Base-by-base conservation (phyloP, 2,888 invertebrate genomes). In the Osedax frankpressi region DNA sequence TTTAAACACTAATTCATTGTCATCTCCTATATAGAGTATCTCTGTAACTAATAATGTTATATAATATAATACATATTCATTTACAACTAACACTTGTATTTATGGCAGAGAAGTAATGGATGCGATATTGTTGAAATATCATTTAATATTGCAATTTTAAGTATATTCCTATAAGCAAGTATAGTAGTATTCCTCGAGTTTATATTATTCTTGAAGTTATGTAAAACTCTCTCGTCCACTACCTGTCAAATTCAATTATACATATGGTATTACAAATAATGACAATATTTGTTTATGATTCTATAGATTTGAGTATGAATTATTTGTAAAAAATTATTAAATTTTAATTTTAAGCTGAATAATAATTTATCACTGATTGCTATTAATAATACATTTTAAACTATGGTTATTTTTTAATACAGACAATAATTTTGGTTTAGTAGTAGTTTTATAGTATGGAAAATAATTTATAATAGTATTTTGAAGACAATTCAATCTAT, bases 1-100 rank as follows among this genome's bases (percentile, higher is more conserved):
- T 93, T 91, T 81, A 92, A 88, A 85, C 96, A 97, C 97, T 97
- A 98, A 44, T 91, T 89, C 72, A 94, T 90, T 0, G 95, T 96
- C 93, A 94, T 86, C 76, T 85, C 83, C 86, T 87, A 78, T 29
- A 11, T 44, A n/a, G n/a, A n/a, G n/a, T n/a, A n/a, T n/a, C n/a
- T n/a, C n/a, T n/a, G n/a, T 44, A 80, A 80, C 14, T 30, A 11
- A 11, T 11, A 44, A 11, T 44, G 6, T 11, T 44, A 44, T 11
- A 44, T 44, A 44, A 44, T 44, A 44, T 44, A 11, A 44, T 11
- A 11, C 11, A 44, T 11, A 44, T 11, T 44, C 19, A 44, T 11
- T 44, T 44, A 11, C 11, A 44, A 44, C 44, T 11, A 44, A 44
- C 44, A 6, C 44, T 44, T 44, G 19, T 44, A 44, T 11, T 6